These are phyloP conservation scores for Morphnarchus princeps DNA, from an alignment of 2,113 vertebrate genomes.

Conservation along the genomic window DNA sequence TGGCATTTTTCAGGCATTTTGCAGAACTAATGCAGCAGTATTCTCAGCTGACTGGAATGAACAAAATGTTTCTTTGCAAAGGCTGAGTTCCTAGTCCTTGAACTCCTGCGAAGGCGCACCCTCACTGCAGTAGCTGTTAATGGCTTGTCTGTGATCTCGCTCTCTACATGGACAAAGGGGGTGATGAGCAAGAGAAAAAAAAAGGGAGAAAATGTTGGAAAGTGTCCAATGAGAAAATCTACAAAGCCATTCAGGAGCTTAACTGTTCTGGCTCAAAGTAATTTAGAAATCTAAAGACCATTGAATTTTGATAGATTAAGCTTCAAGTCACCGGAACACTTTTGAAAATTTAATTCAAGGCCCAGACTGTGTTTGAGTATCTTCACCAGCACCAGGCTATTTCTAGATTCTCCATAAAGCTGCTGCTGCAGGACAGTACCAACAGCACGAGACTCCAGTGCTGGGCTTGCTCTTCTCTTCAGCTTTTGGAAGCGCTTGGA, in stretches of 20 bases:
- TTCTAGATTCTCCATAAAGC: neutral
- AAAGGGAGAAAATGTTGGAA: neutral
- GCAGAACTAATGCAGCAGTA: neutral
- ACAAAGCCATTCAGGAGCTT: neutral
- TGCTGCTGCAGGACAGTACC: neutral
- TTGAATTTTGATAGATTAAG: neutral
- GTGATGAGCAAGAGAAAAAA: neutral
- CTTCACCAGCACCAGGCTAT: neutral
- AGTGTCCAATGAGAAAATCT: neutral
- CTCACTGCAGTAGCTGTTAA: neutral
- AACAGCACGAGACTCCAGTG: neutral
- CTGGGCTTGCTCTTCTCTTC: neutral
- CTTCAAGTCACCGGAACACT: neutral
- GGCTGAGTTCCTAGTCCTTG: neutral
- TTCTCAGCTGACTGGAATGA: neutral
- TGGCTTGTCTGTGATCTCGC: neutral
- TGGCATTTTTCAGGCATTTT: neutral
- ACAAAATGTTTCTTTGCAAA: neutral
- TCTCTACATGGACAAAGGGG: neutral
- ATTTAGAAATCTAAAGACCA: neutral
- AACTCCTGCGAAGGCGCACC: neutral
- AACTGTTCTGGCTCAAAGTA: neutral
- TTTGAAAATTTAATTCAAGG: neutral
- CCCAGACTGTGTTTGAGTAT: neutral
- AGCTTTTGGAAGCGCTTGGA: neutral